Conservation (phyloP, 1,140 invertebrate genomes). For the Berghia stephanieae region DNA sequence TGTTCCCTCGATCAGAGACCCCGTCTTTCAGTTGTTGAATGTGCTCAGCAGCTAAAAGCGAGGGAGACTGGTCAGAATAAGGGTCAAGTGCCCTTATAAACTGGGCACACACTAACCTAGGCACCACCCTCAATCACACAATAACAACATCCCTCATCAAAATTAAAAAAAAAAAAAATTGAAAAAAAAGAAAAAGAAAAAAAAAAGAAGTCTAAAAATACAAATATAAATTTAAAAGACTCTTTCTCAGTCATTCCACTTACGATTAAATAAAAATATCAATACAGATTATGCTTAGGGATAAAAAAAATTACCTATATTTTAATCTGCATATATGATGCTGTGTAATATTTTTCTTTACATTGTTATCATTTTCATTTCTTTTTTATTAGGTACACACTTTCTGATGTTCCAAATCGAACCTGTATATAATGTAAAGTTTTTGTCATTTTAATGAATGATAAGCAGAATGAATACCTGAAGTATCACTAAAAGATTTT, state of each 20-base stretch:
- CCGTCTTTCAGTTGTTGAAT: slow-evolving; percentile 34
- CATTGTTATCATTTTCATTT: too few species aligned
- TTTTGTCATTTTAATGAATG: too few species aligned
- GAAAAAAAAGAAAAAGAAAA: background rate
- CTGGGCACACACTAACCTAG: slow-evolving; percentile 29
- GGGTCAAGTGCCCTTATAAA: slow-evolving; percentile 35
- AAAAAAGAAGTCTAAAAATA: too few species aligned
- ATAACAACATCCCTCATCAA: background rate
- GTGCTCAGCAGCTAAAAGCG: slow-evolving; percentile 35
- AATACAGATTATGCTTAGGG: background rate
- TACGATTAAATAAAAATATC: background rate
- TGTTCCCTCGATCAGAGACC: slow-evolving; percentile 26
- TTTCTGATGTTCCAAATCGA: too few species aligned
- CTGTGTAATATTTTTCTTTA: too few species aligned
- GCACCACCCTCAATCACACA: slow-evolving; percentile 13
- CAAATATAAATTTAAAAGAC: background rate
- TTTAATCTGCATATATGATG: too few species aligned
- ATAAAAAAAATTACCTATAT: too few species aligned
- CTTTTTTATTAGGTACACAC: too few species aligned
- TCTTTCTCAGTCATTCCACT: background rate
- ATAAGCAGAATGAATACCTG: too few species aligned
- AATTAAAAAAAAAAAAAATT: background rate
- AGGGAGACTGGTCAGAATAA: slow-evolving; percentile 37
- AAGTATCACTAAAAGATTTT: too few species aligned
- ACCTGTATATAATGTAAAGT: too few species aligned